Conservation (phyloP, 2,797 vertebrate species). For the Pipistrellus pipistrellus region DNA sequence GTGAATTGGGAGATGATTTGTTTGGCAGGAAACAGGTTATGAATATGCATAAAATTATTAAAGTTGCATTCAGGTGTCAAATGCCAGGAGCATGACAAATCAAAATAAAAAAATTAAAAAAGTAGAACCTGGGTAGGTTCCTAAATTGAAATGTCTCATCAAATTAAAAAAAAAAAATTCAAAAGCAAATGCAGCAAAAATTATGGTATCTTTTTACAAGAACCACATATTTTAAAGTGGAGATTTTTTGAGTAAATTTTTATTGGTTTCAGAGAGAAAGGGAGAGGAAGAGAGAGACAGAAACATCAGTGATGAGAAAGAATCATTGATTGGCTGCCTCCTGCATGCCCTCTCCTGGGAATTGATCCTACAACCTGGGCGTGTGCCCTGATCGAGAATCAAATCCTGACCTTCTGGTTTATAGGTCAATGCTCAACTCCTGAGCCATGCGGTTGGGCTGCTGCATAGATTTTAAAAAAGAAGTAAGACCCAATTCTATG, state of each 20-base stretch:
- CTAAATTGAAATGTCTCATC: not conserved
- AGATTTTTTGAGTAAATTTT: not conserved
- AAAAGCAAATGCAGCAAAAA: not conserved
- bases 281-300: no score
- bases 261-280: no score
- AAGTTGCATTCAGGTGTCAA: not conserved
- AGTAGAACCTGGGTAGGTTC: not conserved
- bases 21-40: not conserved
- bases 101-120: constrained; percentile 1
- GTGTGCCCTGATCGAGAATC: no score
- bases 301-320: no score
- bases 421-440: no score
- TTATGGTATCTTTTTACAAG: not conserved
- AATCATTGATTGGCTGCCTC: no score
- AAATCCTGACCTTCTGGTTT: no score
- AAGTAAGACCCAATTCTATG: not conserved
- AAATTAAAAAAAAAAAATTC: not conserved
- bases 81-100: rapidly evolving
- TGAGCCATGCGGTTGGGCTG: no score
- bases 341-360: no score
- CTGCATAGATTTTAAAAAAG: not conserved
- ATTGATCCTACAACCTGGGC: no score
- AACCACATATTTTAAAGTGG: not conserved
- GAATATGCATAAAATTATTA: constrained; percentile 25
- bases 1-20: not conserved